A percentile compares a stretch with the other conserved stretches of the same genome.
These are phyloP conservation scores for Dromaius novaehollandiae DNA, from an alignment of 2,113 vertebrate genomes.

Conservation along the genomic window DNA sequence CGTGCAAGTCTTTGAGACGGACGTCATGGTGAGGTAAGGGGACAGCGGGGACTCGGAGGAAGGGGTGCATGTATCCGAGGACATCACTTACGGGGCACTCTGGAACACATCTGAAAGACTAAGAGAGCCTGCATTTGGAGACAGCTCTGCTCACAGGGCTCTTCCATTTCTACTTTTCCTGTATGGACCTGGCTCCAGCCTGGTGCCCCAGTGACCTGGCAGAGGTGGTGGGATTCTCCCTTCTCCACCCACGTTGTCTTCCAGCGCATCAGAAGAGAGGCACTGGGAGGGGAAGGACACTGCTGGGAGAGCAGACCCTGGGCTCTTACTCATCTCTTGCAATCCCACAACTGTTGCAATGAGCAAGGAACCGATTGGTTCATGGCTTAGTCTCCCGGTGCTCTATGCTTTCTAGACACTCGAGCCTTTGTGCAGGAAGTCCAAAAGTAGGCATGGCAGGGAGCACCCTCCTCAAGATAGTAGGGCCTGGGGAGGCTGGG, in stretches of 20 bases:
- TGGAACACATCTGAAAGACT: not conserved
- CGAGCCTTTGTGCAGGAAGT: not conserved
- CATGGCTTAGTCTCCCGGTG: not conserved
- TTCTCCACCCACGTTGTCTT: not conserved
- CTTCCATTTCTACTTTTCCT: not conserved
- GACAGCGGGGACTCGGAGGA: not conserved
- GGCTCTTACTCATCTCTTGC: not conserved
- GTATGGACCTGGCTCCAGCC: not conserved
- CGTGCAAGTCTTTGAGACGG: slow-evolving; percentile 88
- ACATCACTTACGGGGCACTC: not conserved
- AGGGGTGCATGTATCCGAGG: not conserved
- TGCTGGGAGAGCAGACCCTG: not conserved
- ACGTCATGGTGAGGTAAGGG: slow-evolving; percentile 90
- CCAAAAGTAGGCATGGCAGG: not conserved
- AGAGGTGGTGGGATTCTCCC: slow-evolving; percentile 4
- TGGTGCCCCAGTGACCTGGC: not conserved
- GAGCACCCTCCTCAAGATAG: not conserved
- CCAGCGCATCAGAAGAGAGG: not conserved
- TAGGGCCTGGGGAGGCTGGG: not conserved
- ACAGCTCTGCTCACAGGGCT: not conserved
- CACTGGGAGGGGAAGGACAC: not conserved
- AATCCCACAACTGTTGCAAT: not conserved
- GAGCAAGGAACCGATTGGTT: not conserved
- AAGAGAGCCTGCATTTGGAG: not conserved
- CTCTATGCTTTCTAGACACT: not conserved